Conservation (phyloP, 2,888 invertebrate genomes). For the Carterocephalus palaemon region DNA sequence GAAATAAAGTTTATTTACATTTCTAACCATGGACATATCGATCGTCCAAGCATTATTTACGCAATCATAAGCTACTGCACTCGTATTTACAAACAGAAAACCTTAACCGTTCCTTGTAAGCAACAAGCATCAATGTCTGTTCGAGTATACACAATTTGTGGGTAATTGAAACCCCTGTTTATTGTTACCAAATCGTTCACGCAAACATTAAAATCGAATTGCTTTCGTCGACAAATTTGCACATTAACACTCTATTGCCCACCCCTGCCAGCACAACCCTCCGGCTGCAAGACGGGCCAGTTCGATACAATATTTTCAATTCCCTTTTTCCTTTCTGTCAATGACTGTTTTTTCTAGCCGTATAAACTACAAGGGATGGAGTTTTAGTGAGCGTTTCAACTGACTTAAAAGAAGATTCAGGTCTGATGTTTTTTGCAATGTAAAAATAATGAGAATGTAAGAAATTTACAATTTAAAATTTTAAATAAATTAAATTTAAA, state of each 20-base stretch:
- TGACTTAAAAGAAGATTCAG: too few species aligned
- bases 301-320: conserved; percentile 9
- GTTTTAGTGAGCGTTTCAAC: too few species aligned
- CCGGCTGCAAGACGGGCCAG: conserved; percentile 5
- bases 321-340: background rate
- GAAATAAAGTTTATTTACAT: too few species aligned
- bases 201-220: conserved; percentile 23
- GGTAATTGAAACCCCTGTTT: background rate
- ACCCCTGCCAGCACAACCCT: conserved; percentile 16
- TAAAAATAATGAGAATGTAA: too few species aligned
- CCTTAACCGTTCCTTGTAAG: background rate
- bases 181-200: conserved; percentile 15
- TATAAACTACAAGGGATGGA: too few species aligned
- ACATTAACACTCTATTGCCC: conserved; percentile 27
- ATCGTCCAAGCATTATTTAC: too few species aligned
- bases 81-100: background rate
- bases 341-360: too few species aligned
- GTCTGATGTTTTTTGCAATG: too few species aligned
- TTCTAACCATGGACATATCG: too few species aligned
- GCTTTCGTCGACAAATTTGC: conserved; percentile 22
- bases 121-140: background rate
- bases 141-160: background rate
- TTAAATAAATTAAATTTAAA: too few species aligned
- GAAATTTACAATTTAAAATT: too few species aligned
- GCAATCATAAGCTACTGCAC: too few species aligned